Base-by-base conservation (phyloP, 2,888 invertebrate species). In the Oegoconia quadripuncta region DNA sequence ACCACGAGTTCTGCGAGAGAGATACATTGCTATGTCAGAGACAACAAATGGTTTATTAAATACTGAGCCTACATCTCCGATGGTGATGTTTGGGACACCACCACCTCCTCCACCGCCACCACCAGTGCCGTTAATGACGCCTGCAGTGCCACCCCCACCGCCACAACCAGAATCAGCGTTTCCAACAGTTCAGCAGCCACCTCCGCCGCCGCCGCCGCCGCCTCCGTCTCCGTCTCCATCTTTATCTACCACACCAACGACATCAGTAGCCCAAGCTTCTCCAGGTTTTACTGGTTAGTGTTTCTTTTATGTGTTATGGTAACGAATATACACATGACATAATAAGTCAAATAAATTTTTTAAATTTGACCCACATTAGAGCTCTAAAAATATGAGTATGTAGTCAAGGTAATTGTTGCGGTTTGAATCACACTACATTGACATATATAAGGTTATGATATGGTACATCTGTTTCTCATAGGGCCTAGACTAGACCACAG, bases 1-100 rank as follows among this genome's bases (percentile, higher is more conserved):
- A 35, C 86, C 86, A 1, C 52, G 56, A n/a, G 66, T 73, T 0
- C 47, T 84, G 3, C 52, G 58, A 0, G 75, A 82, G 20, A 60
- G 83, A 22, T 74, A 83, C 44, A 57, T 68, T 2, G 62, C 66
- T 0, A 67, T 74, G 59, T n/a, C 29, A 9, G 42, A 36, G n/a
- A 13, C 39, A 8, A 17, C 35, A 5, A 40, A 30, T 16, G 15
- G 20, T 11, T 9, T 36, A 29, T 22, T 32, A 28, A 35, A 37
- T n/a, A 41, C 41, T 13, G 64, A 65, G 37, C 58, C 59, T 8
- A 55, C 57, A 13, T 57, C 60, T 1, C 63, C 61, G 31, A 59
- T 63, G 28, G 56, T 60, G 2, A 44, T 55, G 36, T 64, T 52
- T 29, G 58, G 63, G 3, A 50, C 41, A 13, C 42, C 46, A 0